These are phyloP conservation scores for Batillaria attramentaria DNA, from an alignment of 1,140 invertebrate species.

Conservation along the genomic window DNA sequence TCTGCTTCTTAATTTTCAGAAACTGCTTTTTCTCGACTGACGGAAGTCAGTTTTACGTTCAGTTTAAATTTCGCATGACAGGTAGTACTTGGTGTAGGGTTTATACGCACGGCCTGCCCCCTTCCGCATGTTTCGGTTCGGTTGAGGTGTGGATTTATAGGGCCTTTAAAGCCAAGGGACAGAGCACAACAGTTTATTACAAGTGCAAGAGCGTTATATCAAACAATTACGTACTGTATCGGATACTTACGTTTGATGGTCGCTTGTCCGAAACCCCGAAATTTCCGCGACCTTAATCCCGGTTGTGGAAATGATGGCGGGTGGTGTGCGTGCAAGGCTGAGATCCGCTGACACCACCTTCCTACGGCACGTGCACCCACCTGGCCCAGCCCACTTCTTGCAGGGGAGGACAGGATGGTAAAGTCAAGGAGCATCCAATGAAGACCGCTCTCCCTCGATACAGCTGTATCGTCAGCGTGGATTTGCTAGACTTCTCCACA, in stretches of 20 bases:
- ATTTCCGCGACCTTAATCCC: constrained; percentile 25
- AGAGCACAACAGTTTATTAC: too few relatives aligned
- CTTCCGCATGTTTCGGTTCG: neutral
- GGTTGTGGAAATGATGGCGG: constrained; percentile 16
- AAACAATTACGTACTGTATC: neutral
- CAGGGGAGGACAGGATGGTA: neutral
- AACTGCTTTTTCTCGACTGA: too few relatives aligned
- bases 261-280: constrained; percentile 21
- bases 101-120: neutral
- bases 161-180: neutral
- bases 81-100: too few relatives aligned
- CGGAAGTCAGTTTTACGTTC: too few relatives aligned
- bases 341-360: constrained; percentile 13
- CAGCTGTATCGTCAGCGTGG: neutral
- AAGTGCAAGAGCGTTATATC: too few relatives aligned
- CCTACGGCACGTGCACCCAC: constrained; percentile 10
- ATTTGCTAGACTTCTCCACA: neutral
- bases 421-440: neutral
- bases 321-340: neutral
- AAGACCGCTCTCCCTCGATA: neutral
- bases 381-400: neutral
- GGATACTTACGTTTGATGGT: constrained; percentile 20
- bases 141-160: neutral
- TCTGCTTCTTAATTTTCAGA: too few relatives aligned
- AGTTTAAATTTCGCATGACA: too few relatives aligned